Base-by-base conservation (phyloP, 2,113 vertebrate species). In the Rhegmatorhina hoffmannsi region DNA sequence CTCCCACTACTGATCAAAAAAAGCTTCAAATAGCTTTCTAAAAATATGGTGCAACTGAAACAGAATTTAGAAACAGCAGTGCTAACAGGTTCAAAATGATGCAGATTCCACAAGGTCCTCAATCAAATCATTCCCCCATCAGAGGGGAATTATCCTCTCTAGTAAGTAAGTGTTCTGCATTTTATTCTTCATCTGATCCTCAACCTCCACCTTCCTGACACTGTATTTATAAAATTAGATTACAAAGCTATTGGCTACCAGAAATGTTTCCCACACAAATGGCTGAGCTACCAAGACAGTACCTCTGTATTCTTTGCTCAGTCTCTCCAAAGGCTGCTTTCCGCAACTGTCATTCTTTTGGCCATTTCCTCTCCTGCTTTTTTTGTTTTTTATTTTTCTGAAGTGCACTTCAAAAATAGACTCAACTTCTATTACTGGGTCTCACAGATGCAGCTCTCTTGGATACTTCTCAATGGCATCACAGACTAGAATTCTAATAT, bases 11-110 rank as follows among this genome's bases (percentile, higher is more conserved):
- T 90, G 85, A 90, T 86, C 53, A 89, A 90, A 89, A 92, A 90
- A 93, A 66, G n/a, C 75, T 76, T 62, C 63, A 86, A 92, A 94
- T 6, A 94, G 21, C n/a, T 88, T 93, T 90, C 94, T 69, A 94
- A 92, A 95, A 90, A 96, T 86, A 90, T 0, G 77, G 36, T 43
- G 75, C 75, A 86, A 88, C 58, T 58, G 63, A 53, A 93, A 90
- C 19, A 87, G 75, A 90, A 85, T 50, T 83, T 62, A 36, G 9
- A 93, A 70, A 53, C 44, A 93, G 78, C 50, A 90, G 25, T 11
- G 49, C 63, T 76, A 84, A 53, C 44, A 94, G 74, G 59, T 83
- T 85, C 59, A 62, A 85, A 92, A 77, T 10, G 12, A 85, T 69
- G 75, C 28, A 49, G 46, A 82, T 50, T 84, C 82, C 67, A 66